A percentile compares a stretch with the other conserved stretches of the same genome.
These are phyloP conservation scores for Arctia plantaginis DNA, from an alignment of 2,888 invertebrate genomes.

Conservation along the genomic window DNA sequence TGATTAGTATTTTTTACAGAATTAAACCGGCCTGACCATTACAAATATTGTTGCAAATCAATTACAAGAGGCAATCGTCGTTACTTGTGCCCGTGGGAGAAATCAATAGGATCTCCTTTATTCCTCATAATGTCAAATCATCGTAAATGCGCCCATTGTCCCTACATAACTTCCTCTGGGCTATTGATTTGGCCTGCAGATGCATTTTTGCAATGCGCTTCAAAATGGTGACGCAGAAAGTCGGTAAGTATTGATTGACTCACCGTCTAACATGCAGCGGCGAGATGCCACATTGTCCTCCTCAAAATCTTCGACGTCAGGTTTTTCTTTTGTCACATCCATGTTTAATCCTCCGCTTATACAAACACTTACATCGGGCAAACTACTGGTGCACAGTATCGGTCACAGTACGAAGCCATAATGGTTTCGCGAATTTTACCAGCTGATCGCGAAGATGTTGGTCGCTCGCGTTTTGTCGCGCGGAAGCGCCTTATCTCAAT, in stretches of 20 bases:
- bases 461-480: slow-evolving; percentile 50
- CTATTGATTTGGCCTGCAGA: slow-evolving; percentile 18
- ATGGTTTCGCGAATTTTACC: slow-evolving; percentile 48
- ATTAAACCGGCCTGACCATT: neutral
- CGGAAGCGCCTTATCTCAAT: slow-evolving; percentile 71
- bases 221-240: slow-evolving; percentile 21
- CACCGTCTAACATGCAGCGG: slow-evolving; percentile 84
- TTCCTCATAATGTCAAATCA: slow-evolving; percentile 45
- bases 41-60: slow-evolving; percentile 4
- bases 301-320: slow-evolving; percentile 72
- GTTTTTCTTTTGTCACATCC: slow-evolving; percentile 75
- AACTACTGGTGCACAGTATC: slow-evolving; percentile 58
- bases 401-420: slow-evolving; percentile 64
- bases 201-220: slow-evolving; percentile 16
- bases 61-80: slow-evolving; percentile 23
- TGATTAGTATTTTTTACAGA: neutral
- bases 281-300: slow-evolving; percentile 77
- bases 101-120: slow-evolving; percentile 52
- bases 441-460: slow-evolving; percentile 61
- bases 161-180: slow-evolving; percentile 35
- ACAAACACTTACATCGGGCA: slow-evolving; percentile 62
- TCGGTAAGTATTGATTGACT: slow-evolving; percentile 54
- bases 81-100: slow-evolving; percentile 30
- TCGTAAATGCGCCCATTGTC: slow-evolving; percentile 46
- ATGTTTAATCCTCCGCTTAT: slow-evolving; percentile 63